Base-by-base conservation (phyloP, 2,113 vertebrate genomes). In the Ascaphus truei region DNA sequence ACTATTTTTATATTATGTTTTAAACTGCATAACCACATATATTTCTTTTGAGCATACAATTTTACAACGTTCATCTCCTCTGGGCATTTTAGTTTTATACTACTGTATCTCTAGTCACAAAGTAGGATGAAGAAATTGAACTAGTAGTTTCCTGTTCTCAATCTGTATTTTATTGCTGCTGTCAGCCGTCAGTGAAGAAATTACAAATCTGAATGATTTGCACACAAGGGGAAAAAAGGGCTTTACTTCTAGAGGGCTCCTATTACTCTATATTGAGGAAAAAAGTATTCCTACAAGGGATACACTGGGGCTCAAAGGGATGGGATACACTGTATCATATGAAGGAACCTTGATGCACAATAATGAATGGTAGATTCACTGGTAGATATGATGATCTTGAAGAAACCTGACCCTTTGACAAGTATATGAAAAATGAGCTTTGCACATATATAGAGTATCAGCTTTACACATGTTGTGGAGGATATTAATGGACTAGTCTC, bases 1-100 rank as follows among this genome's bases (percentile, higher is more conserved):
- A 31, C 56, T 71, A 37, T 71, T 41, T 71, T 30, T 61, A 43
- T 61, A 26, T 71, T 52, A 59, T 39, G 26, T 29, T 71, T 36
- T 52, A 51, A 61, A 71, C 36, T 25, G 52, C 57, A 61, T 37
- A 71, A 51, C 56, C 20, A 13, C 57, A 51, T 37, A 20, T 51
- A 50, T 51, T 69, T 60, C 16, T 23, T 20, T 60, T 60, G n/a
- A 60, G 33, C 33, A 22, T 30, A 65, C 16, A 34, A 31, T 39
- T 71, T 39, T 30, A 13, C 25, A 71, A 69, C 45, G 39, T 47
- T 37, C 43, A 39, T 22, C 12, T 60, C 23, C 66, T 25, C 23
- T 22, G 51, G 55, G 43, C 66, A 36, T 51, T 27, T 36, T 39
- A 30, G n/a, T n/a, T 27, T 25, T 25, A 11, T 33, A 2, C 7